Evolutionary conservation across 2,888 invertebrate genomes (phyloP).

Genomic region (Euphydryas editha): DNA sequence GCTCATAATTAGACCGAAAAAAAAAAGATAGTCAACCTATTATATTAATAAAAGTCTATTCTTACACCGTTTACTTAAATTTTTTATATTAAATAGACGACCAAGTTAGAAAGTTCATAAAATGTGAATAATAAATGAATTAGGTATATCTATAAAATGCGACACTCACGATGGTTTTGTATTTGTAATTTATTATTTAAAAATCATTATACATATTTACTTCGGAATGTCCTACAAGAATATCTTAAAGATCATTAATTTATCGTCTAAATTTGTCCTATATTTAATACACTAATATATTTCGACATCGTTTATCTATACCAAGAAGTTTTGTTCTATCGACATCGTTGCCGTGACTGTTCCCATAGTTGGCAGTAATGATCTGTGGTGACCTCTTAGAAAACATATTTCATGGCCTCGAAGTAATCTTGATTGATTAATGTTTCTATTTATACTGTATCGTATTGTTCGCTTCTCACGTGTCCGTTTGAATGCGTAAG

Average conservation of each 20-base stretch:
- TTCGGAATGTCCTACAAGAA: neutral
- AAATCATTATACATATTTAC: neutral
- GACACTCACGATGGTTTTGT: neutral
- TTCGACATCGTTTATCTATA: conserved; percentile 3
- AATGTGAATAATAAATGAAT: neutral
- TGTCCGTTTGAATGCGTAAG: conserved; percentile 38
- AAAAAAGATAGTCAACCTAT: neutral
- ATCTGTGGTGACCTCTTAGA: conserved; percentile 45
- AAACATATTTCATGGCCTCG: conserved; percentile 45
- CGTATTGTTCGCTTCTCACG: conserved; percentile 44
- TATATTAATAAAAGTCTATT: neutral
- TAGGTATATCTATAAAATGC: neutral
- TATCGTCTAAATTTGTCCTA: neutral
- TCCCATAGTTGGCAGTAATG: conserved; percentile 43
- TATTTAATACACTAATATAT: conserved; percentile 1
- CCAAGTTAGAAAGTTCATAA: neutral
- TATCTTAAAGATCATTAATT: neutral
- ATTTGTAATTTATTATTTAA: neutral
- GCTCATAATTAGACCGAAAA: neutral
- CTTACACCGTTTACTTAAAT: too few relatives aligned
- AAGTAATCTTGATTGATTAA: conserved; percentile 49
- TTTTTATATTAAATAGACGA: neutral
- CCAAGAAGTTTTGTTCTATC: conserved; percentile 12
- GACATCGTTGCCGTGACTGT: conserved; percentile 19
- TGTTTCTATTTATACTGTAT: conserved; percentile 46